Evolutionary conservation across 2,113 vertebrate genomes (phyloP), one percentile per base, ranked within the genome.

Genomic region (Ariopsis seemanni): DNA sequence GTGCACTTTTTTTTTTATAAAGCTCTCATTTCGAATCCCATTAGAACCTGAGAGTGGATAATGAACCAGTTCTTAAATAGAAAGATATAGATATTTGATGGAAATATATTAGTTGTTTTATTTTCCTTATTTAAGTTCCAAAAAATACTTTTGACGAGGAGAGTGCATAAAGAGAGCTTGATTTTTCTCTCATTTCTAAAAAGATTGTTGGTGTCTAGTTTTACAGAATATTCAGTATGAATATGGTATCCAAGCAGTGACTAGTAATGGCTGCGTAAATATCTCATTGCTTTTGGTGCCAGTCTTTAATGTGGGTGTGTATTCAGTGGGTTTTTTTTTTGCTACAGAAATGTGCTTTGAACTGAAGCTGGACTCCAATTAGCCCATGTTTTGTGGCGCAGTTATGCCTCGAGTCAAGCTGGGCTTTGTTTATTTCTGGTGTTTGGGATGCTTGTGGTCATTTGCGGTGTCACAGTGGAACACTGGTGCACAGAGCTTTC

Each of bases 381-480:
- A 87, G 69, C 71, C 50, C 1, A 18, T 52, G 78, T 82, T 77
- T 58, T 71, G 65, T 85, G 79, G 69, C 77, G 86, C 78, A 52
- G 79, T 60, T 57, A 74, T 34, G 79, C 86, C 86, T 89, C 9
- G 27, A 53, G 67, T 77, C 50, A 75, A 87, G 53, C 77, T 87
- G 72, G 86, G 67, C 48, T 87, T 82, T 87, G 82, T 87, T 89
- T 85, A 77, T 72, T 55, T 60, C 55, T 82, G 55, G n/a, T 81
- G 53, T 82, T 82, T 80, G 48, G 65, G 77, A 52, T 84, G 88
- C 78, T 84, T 83, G 34, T 74, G 82, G 63, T 72, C 55, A 83
- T 89, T 89, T 89, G 71, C 82, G 63, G 77, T 79, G 71, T 86
- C 69, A 55, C 55, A 42, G 63, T 18, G 60, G 55, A 71, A 67